Conservation (phyloP, 1,140 invertebrate species). For the Acromyrmex echinatior region DNA sequence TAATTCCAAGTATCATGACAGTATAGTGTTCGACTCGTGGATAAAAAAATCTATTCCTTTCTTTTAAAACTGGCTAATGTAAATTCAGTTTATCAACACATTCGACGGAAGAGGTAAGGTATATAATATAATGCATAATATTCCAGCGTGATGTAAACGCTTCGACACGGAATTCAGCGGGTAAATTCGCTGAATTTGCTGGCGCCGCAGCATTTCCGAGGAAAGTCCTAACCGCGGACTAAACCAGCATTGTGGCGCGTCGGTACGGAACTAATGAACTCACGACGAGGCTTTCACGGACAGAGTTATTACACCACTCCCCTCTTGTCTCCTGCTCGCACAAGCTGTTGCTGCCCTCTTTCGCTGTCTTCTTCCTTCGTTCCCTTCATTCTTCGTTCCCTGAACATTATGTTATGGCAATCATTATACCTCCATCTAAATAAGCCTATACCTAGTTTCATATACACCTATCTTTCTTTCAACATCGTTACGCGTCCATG, state of each 20-base stretch:
- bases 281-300: constrained; percentile 82
- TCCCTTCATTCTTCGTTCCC: constrained; percentile 44
- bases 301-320: constrained; percentile 81
- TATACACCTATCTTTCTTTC: constrained; percentile 30
- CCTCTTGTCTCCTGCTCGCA: constrained; percentile 26
- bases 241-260: constrained; percentile 82
- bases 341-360: constrained; percentile 60
- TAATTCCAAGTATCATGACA: constrained; percentile 1
- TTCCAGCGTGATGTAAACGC: constrained; percentile 66
- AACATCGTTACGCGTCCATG: not conserved
- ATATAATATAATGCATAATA: constrained; percentile 2
- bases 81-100: not conserved
- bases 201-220: constrained; percentile 59
- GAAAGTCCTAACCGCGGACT: constrained; percentile 79
- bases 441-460: constrained; percentile 65
- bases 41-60: not conserved
- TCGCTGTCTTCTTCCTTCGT: constrained; percentile 62
- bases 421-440: constrained; percentile 67
- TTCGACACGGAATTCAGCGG: constrained; percentile 65
- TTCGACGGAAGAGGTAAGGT: not conserved
- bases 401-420: constrained; percentile 61
- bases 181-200: constrained; percentile 60
- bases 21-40: not conserved
- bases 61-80: not conserved
- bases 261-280: constrained; percentile 85